Percentiles rank a stretch among this genome's conserved stretches.
These are phyloP conservation scores for Pteronura brasiliensis DNA, from an alignment of 2,113 vertebrate species.

Conservation along the genomic window DNA sequence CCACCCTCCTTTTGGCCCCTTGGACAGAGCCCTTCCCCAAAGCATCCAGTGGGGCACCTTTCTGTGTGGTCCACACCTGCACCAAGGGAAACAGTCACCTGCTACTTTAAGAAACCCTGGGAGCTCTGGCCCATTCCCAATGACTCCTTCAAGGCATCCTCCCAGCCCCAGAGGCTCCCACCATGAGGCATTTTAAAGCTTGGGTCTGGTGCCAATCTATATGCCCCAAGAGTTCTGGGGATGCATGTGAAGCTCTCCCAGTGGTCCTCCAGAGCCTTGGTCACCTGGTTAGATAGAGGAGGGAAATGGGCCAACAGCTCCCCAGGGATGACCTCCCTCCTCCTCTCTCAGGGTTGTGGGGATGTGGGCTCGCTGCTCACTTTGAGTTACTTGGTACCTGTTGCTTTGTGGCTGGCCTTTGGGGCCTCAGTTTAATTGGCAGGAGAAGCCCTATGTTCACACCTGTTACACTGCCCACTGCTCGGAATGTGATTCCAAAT, in stretches of 20 bases:
- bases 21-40: neutral
- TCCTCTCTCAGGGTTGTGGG: neutral
- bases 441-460: neutral
- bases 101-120: neutral
- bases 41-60: rapidly evolving
- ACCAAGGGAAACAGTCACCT: neutral
- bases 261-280: neutral
- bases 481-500: neutral
- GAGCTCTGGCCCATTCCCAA: neutral
- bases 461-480: rapidly evolving
- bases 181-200: neutral
- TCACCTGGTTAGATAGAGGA: neutral
- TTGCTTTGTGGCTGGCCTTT: neutral
- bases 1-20: neutral
- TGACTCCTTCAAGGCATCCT: neutral
- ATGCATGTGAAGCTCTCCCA: neutral
- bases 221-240: neutral
- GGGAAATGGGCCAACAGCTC: neutral
- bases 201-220: neutral
- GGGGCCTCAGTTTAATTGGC: neutral
- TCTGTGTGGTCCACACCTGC: neutral
- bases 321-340: neutral
- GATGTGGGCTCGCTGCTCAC: neutral
- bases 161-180: too few species aligned
- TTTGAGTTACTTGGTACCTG: too few species aligned